Evolutionary conservation across 2,797 vertebrate genomes (phyloP).

Genomic region (Rhinophrynus dorsalis): DNA sequence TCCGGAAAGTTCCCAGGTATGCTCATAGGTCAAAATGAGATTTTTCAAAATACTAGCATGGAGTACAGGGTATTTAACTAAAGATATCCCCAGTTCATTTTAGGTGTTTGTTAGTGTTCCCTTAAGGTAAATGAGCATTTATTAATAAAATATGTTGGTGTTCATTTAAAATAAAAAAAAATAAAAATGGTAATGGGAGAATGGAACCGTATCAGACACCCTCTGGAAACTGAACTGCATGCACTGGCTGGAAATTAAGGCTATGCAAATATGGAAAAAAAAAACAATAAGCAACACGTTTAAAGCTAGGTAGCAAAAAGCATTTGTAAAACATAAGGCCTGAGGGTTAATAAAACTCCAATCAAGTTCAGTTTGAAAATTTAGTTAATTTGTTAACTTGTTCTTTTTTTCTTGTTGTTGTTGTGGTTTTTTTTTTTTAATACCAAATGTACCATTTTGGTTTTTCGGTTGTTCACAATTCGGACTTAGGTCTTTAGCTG

Average conservation of each 20-base stretch:
- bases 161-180: too few relatives aligned
- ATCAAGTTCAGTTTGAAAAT: constrained; percentile 78
- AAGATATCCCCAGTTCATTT: too few relatives aligned
- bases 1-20: too few relatives aligned
- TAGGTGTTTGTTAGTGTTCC: too few relatives aligned
- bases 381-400: constrained; percentile 60
- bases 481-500: constrained; percentile 75
- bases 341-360: constrained; percentile 90
- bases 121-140: too few relatives aligned
- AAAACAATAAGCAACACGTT: constrained; percentile 75
- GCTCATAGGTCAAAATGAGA: too few relatives aligned
- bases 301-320: constrained; percentile 84
- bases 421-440: constrained; percentile 71
- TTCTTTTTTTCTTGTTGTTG: too few relatives aligned
- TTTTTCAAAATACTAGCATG: too few relatives aligned
- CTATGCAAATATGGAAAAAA: constrained; percentile 71
- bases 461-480: constrained; percentile 60
- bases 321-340: constrained; percentile 93
- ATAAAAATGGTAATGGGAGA: constrained; percentile 20
- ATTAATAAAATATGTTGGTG: too few relatives aligned
- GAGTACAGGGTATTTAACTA: too few relatives aligned
- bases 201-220: constrained; percentile 21
- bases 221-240: constrained; percentile 40
- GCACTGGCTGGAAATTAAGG: constrained; percentile 64
- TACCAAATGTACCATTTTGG: constrained; percentile 69